These are phyloP conservation scores for Atrichornis clamosus DNA, from an alignment of 2,113 vertebrate species.

Conservation along the genomic window DNA sequence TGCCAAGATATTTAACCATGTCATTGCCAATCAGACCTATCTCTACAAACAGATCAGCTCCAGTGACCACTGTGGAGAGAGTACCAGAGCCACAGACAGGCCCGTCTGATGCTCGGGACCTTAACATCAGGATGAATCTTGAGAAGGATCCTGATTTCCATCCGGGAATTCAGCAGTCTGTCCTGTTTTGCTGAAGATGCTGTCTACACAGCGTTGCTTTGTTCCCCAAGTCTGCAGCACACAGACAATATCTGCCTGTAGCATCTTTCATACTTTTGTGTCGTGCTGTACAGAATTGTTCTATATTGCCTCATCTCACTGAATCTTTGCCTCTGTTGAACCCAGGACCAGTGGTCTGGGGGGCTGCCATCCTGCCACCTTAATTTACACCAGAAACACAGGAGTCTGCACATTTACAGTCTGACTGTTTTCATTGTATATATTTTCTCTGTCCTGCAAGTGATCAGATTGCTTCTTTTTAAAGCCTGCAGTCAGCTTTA, in stretches of 20 bases:
- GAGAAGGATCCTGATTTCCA: background rate
- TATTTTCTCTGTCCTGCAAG: slow-evolving; percentile 8
- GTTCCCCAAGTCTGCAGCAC: background rate
- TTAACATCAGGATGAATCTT: background rate
- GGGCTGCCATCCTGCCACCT: background rate
- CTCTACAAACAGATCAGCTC: background rate
- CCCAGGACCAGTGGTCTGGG: background rate
- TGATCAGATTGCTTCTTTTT: slow-evolving; percentile 13
- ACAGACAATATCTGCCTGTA: background rate
- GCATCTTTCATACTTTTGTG: background rate
- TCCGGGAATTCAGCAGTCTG: background rate
- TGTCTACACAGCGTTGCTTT: background rate
- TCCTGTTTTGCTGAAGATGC: background rate
- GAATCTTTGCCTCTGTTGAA: background rate
- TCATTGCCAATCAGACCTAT: background rate
- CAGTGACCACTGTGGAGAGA: background rate
- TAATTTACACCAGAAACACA: background rate
- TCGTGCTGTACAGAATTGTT: background rate
- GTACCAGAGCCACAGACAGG: background rate
- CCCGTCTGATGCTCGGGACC: background rate
- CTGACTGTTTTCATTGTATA: background rate
- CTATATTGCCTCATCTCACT: background rate
- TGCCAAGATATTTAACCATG: background rate
- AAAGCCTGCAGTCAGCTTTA: slow-evolving; percentile 39
- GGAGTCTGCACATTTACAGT: background rate